phyloP scores from a whole-genome alignment of 2,888 invertebrate species.

The Drosophila emarginata region DNA sequence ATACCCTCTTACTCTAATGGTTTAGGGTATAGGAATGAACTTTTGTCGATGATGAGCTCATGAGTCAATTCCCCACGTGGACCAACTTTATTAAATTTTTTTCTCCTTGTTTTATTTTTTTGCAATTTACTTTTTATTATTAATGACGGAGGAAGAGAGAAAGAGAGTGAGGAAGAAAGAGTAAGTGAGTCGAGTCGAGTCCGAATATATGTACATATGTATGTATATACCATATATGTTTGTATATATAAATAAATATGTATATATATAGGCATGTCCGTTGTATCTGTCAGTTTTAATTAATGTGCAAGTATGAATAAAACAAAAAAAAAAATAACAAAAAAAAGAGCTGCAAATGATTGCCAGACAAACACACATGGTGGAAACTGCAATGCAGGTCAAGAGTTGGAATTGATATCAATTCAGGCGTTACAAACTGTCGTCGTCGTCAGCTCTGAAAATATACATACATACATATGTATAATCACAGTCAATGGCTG shows the following conservation, averaged over 20 bases:
- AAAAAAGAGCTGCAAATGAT: conserved; percentile 29
- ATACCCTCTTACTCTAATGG: background rate
- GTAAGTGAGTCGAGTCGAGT: background rate
- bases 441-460: conserved; percentile 1
- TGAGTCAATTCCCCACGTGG: conserved; percentile 3
- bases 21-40: background rate
- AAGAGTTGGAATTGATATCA: conserved; percentile 61
- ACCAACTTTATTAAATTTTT: background rate
- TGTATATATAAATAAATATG: conserved; percentile 5
- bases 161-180: background rate
- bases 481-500: background rate
- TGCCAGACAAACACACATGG: conserved; percentile 25
- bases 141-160: background rate
- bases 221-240: background rate
- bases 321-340: background rate
- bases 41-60: conserved; percentile 8
- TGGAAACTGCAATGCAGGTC: conserved; percentile 52
- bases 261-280: conserved; percentile 11
- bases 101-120: conserved; percentile 4
- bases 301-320: conserved; percentile 29
- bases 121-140: conserved; percentile 4
- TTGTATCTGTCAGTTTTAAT: conserved; percentile 39
- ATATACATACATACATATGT: background rate
- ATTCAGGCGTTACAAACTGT: conserved; percentile 22
- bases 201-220: background rate